Base-by-base conservation (phyloP, 37 sponge, comb jelly and placozoan genomes). In the Lycopodina hypogea region DNA sequence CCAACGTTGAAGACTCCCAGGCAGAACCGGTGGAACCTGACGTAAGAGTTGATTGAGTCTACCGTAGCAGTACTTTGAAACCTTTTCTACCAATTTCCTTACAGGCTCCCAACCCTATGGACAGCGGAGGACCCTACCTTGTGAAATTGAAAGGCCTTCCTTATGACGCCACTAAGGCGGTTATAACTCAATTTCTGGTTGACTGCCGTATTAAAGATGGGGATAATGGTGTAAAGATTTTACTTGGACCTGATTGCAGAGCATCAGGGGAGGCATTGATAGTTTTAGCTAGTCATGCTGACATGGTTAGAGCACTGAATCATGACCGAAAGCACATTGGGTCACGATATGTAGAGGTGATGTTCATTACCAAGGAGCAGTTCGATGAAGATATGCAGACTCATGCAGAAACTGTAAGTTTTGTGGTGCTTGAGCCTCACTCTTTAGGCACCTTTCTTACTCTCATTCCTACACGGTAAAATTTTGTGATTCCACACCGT, bases 211-310 rank as follows among this genome's bases (percentile, higher is more conserved):
- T 94, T 32, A 30, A 50, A 26, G 78, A 73, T 23, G 89, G 73
- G 9, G 55, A 85, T 36, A 63, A 78, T 11, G 86, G 86, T n/a
- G 48, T 92, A 3, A 78, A 85, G 35, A 64, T 92, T 30, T 32
- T 78, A 37, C 37, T 81, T 56, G 52, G 89, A 19, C 71, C 34
- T 14, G 92, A 87, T 71, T 87, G 84, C n/a, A 65, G 92, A 6
- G 75, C 88, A 7, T 71, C 78, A 1, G 92, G 92, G 14, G 88
- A 91, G 58, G 85, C 88, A 17, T n/a, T 88, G 48, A 45, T 86
- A 17, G 66, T 61, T 28, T 40, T 94, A 22, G 76, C 74, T 26
- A 53, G 63, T 21, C 76, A 78, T 45, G 71, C 58, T 19, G 85
- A 83, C 33, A 72, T 81, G 37, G 86, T 88, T 34, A 81, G 57